These are phyloP conservation scores for Enoplosus armatus DNA, from an alignment of 2,797 vertebrate genomes.

Conservation along the genomic window DNA sequence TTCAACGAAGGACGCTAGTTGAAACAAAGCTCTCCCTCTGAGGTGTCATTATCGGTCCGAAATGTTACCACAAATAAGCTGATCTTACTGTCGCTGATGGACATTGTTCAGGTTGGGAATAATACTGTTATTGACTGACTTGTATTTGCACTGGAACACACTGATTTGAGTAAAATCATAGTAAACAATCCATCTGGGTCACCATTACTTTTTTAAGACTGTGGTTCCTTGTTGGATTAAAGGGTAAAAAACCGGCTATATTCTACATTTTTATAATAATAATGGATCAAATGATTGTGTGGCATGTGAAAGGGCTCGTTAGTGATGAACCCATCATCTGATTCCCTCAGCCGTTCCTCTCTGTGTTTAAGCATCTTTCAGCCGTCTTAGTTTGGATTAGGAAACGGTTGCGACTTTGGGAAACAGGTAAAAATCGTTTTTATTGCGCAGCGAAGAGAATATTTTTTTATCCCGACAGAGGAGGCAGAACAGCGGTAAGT, in stretches of 20 bases:
- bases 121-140: slow-evolving; percentile 87
- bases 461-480: too few relatives aligned
- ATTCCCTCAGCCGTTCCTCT: neutral
- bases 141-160: slow-evolving; percentile 93
- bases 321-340: too few relatives aligned
- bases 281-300: neutral
- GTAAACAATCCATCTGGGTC: slow-evolving; percentile 52
- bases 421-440: neutral
- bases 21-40: slow-evolving; percentile 27
- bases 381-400: neutral
- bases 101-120: slow-evolving; percentile 85
- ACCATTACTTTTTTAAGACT: neutral
- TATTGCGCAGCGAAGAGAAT: neutral
- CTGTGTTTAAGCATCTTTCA: neutral
- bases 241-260: neutral
- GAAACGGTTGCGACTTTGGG: neutral
- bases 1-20: slow-evolving; percentile 48
- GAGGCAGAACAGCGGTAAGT: neutral
- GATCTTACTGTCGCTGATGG: slow-evolving; percentile 55
- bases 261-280: neutral
- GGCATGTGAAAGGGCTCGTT: neutral
- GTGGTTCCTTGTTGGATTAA: neutral
- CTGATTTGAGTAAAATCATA: slow-evolving; percentile 92
- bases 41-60: slow-evolving; percentile 50
- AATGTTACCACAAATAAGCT: slow-evolving; percentile 77